phyloP scores from a whole-genome alignment of 2,113 vertebrate species.

The Blennius ocellaris region DNA sequence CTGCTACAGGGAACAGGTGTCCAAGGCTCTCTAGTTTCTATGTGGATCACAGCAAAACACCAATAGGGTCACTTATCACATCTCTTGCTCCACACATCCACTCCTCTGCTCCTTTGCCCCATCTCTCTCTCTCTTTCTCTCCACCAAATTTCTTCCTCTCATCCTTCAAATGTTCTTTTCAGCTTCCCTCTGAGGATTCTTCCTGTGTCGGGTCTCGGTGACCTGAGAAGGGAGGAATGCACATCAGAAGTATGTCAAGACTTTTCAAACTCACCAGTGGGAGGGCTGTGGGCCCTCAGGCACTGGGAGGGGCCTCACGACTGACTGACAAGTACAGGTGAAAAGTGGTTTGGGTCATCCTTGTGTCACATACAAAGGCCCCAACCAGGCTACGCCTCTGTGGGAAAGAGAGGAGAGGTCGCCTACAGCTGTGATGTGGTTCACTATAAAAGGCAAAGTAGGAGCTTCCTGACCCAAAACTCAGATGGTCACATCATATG shows the following conservation, averaged over 20 bases:
- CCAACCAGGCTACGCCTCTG: constrained; percentile 62
- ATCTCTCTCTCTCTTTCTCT: constrained; percentile 19
- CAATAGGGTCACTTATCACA: constrained; percentile 31
- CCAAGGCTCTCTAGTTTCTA: constrained; percentile 48
- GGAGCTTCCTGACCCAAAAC: constrained; percentile 20
- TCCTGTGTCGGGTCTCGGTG: constrained; percentile 59
- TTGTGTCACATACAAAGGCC: constrained; percentile 67
- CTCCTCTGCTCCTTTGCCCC: not conserved
- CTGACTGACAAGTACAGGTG: constrained; percentile 82
- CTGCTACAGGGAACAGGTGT: constrained; percentile 77
- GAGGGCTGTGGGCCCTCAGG: constrained; percentile 25
- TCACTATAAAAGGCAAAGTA: constrained; percentile 57
- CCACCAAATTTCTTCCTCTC: constrained; percentile 18
- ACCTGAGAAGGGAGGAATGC: constrained; percentile 66
- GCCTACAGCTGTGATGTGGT: constrained; percentile 61
- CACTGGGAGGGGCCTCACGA: constrained; percentile 43
- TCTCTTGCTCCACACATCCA: constrained; percentile 10
- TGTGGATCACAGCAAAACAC: constrained; percentile 52
- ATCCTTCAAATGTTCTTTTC: constrained; percentile 22
- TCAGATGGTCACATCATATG: constrained; percentile 21
- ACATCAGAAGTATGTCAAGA: constrained; percentile 58
- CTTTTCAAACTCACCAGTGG: constrained; percentile 49
- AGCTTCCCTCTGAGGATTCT: constrained; percentile 9
- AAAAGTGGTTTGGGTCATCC: constrained; percentile 69
- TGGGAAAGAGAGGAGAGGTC: constrained; percentile 68